Base-by-base conservation (phyloP, 2,113 vertebrate species). In the Scalopus aquaticus region DNA sequence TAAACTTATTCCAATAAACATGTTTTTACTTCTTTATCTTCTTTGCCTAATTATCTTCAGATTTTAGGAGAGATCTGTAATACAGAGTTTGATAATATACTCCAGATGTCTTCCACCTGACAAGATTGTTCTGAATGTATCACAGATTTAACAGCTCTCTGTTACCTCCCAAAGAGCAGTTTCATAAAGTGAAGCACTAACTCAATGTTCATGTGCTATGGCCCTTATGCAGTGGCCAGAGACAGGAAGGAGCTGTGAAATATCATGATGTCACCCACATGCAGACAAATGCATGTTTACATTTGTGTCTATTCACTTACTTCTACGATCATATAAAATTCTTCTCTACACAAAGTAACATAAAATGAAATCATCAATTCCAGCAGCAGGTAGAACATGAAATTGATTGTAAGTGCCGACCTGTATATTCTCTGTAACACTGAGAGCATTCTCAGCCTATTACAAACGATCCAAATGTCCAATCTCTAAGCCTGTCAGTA, bases 11-110 rank as follows among this genome's bases (percentile, higher is more conserved):
- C 58, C 82, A 96, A 64, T 95, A 83, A 93, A 82, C 65, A 82
- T 94, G 19, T 32, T 93, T 95, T 95, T 85, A 44, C 42, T 88
- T 90, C 35, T 88, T 96, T 96, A 69, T 96, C 28, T 81, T 10
- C 5, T 91, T 96, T 90, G 6, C 37, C 26, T 96, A 93, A 94
- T 97, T 97, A 70, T 19, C 3, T 91, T 95, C 67, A 58, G 46
- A 37, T 79, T 97, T 94, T 95, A 90, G 79, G 15, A 46, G 85
- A 85, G 81, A 64, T 89, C 54, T 95, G 32, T 90, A 92, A 91
- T 28, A 35, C n/a, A 58, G 89, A 67, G 91, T 15, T 44, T 78
- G 58, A 90, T 77, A 54, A 19, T 16, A 6, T 4, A 17, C 15
- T 72, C 54, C 92, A 86, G 78, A 88, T 84, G 90, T 78, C 88